Percentiles rank a stretch among this genome's conserved stretches.
Evolutionary conservation across 2,113 vertebrate genomes (phyloP).

Genomic region (Grantiella picta): DNA sequence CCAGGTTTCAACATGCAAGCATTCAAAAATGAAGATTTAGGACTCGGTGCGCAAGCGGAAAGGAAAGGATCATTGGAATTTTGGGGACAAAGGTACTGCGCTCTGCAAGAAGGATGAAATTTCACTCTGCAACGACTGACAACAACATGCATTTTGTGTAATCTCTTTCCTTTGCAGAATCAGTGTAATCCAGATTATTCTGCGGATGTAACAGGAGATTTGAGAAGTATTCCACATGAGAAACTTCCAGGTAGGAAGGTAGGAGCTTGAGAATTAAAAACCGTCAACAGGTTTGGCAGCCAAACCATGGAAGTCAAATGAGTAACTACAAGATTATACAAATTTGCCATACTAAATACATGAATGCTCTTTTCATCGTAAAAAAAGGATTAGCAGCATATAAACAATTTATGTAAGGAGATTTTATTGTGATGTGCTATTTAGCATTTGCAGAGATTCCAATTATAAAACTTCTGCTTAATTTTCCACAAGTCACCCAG

Average conservation of each 20-base stretch:
- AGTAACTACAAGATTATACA: background rate
- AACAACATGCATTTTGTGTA: background rate
- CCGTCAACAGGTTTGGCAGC: background rate
- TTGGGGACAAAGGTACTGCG: background rate
- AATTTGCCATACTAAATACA: background rate
- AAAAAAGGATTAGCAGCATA: background rate
- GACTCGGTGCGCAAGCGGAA: background rate
- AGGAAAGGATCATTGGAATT: background rate
- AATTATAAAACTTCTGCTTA: background rate
- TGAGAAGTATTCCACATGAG: background rate
- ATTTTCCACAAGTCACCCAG: background rate
- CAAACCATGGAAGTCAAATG: background rate
- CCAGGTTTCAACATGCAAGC: background rate
- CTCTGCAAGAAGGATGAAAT: background rate
- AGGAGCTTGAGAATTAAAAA: background rate
- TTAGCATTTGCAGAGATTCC: background rate
- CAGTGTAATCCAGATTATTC: background rate
- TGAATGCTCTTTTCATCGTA: background rate
- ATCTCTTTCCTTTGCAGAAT: background rate
- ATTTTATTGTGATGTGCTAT: background rate
- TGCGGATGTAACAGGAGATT: background rate
- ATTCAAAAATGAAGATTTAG: background rate
- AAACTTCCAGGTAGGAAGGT: background rate
- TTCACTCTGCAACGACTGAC: background rate
- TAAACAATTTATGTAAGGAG: slow-evolving; percentile 11